A percentile compares a stretch with the other conserved stretches of the same genome.
These are phyloP conservation scores for Laticauda laticaudata DNA, from an alignment of 2,113 vertebrate species.

Conservation along the genomic window DNA sequence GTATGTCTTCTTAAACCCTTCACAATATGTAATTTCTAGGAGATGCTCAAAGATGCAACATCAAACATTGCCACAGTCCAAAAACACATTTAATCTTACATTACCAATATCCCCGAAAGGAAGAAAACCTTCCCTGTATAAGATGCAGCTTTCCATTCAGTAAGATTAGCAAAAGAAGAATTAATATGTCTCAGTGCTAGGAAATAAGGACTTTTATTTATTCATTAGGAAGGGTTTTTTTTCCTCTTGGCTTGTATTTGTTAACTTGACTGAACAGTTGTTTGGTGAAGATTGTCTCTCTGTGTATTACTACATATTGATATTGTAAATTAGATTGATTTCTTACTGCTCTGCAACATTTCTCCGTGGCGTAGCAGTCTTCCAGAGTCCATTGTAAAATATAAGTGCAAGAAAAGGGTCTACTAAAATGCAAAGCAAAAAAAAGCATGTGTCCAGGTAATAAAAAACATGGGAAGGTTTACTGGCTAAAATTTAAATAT, in stretches of 20 bases:
- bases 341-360: neutral
- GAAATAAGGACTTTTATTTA: neutral
- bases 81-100: neutral
- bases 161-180: neutral
- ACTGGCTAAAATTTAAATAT: neutral
- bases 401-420: neutral
- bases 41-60: neutral
- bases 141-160: neutral
- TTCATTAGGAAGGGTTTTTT: neutral
- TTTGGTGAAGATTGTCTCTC: neutral
- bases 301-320: slow-evolving; percentile 8
- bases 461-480: neutral
- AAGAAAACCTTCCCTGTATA: neutral
- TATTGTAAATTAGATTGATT: slow-evolving; percentile 6
- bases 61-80: neutral
- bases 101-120: neutral
- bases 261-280: slow-evolving; percentile 5
- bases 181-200: neutral
- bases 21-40: neutral
- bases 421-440: neutral
- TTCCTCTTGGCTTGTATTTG: neutral
- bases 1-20: neutral
- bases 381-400: neutral
- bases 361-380: neutral
- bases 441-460: neutral